These are phyloP conservation scores for Hippocampus abdominalis DNA, from an alignment of 2,113 vertebrate genomes.

Conservation along the genomic window DNA sequence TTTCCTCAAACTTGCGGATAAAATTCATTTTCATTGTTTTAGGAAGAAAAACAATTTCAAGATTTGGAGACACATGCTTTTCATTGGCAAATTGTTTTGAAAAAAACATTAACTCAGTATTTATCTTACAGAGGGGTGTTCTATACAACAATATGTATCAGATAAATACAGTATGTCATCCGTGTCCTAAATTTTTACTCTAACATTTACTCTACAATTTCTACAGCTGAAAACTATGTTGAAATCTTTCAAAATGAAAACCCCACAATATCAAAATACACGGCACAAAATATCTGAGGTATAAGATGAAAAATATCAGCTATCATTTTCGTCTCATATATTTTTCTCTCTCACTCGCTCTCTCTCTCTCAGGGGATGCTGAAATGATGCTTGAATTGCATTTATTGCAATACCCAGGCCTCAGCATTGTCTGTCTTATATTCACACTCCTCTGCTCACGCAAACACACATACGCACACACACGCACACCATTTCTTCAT, in stretches of 20 bases:
- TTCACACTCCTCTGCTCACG: conserved; percentile 25
- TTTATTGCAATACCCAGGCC: conserved; percentile 96
- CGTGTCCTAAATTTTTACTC: conserved; percentile 69
- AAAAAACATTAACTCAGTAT: conserved; percentile 72
- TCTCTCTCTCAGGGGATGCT: conserved; percentile 85
- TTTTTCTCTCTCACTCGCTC: conserved; percentile 81
- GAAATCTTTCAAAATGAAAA: conserved; percentile 93
- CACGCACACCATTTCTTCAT: conserved; percentile 32
- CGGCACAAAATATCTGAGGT: conserved; percentile 99
- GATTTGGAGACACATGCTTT: background rate
- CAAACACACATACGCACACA: background rate
- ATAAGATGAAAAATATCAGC: conserved; percentile 99
- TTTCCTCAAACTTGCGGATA: background rate
- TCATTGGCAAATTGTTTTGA: background rate
- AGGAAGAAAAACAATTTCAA: background rate
- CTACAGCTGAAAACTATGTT: conserved; percentile 89
- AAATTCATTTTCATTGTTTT: background rate
- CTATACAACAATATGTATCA: conserved; percentile 78
- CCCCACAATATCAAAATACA: conserved; percentile 99
- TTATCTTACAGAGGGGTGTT: conserved; percentile 77
- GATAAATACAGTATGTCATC: conserved; percentile 66
- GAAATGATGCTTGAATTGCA: conserved; percentile 92
- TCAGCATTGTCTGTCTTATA: conserved; percentile 79
- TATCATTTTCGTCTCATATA: conserved; percentile 38
- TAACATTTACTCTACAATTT: conserved; percentile 86